Evolutionary conservation across 2,888 invertebrate genomes (phyloP), one percentile per base, ranked within the genome.

Genomic region (Lithophane leautieri): DNA sequence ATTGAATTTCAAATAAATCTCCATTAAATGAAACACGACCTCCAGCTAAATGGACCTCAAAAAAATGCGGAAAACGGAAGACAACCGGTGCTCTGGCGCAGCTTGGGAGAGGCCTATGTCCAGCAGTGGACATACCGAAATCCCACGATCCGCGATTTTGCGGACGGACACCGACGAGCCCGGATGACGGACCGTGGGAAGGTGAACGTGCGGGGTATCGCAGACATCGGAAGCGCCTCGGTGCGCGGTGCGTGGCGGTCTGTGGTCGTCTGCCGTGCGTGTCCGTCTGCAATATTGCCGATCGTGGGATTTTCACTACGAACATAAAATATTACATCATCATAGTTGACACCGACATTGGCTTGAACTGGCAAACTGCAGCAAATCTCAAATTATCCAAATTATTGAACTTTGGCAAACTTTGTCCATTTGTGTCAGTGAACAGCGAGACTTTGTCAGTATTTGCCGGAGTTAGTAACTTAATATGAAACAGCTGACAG

Each of bases 401-500:
- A 76, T 77, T 63, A 75, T 71, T 16, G n/a, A 78, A 80, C 50
- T 81, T 66, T 22, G 47, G 22, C 56, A 22, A 85, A 87, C 76
- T 86, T 86, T 22, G 58, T 71, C 76, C 54, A 82, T 81, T 81
- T 84, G 34, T 40, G 72, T 66, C 73, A 52, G 66, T 42, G 70
- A 69, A 74, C 82, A 19, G 14, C 11, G 47, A 16, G 50, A 75
- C 22, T 60, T 22, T 71, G 60, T 67, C 47, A 70, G 44, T 52
- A 70, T 72, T 71, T 61, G 60, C 42, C 44, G 34, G 25, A 76
- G 81, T 81, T 70, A 58, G 60, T 71, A 73, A 83, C 73, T 83
- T 50, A 47, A 73, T 84, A 76, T 71, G 76, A 71, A 73, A 60
- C 52, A 52, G 68, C 70, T 73, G 84, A 52, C 84, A 84, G 73